Evolutionary conservation across 2,888 invertebrate genomes (phyloP), one percentile per base, ranked within the genome.

Genomic region (Stictocephala bisonia): DNA sequence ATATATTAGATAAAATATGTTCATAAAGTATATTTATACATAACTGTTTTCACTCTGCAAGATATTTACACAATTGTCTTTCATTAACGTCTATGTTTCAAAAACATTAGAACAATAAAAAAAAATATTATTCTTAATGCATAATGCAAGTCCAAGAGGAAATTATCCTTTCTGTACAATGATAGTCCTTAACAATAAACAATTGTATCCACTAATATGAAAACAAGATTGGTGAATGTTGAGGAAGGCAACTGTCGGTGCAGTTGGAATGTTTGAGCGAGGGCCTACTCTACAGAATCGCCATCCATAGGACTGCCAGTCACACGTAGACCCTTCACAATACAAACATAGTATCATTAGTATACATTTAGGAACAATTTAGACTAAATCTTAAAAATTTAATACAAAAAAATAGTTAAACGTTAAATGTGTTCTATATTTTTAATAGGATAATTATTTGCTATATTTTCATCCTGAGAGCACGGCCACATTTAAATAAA

Each of bases 251-350:
- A 44, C 64, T 41, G 64, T 41, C 11, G 64, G 64, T 64, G 27
- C 27, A 41, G 51, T 51, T 67, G 72, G 72, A 72, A 72, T 72
- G 72, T 67, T 72, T 72, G 72, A 72, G 72, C 72, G 67, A 72
- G 44, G 64, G 44, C 50, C 73, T 73, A 73, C 31, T 69, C 73
- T 24, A 73, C 64, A n/a, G 69, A 64, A 27, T 60, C 73, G 24
- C 69, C 69, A 40, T 44, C 58, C n/a, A n/a, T n/a, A n/a, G n/a
- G n/a, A n/a, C n/a, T n/a, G n/a, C n/a, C n/a, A n/a, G n/a, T n/a
- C n/a, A n/a, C n/a, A n/a, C n/a, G n/a, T n/a, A n/a, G n/a, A n/a
- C n/a, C n/a, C n/a, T n/a, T n/a, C n/a, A n/a, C n/a, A n/a, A n/a
- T n/a, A n/a, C n/a, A n/a, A n/a, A n/a, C n/a, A n/a, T n/a, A n/a